Evolutionary conservation across 2,113 vertebrate species (phyloP).

Genomic region (Suncus etruscus): DNA sequence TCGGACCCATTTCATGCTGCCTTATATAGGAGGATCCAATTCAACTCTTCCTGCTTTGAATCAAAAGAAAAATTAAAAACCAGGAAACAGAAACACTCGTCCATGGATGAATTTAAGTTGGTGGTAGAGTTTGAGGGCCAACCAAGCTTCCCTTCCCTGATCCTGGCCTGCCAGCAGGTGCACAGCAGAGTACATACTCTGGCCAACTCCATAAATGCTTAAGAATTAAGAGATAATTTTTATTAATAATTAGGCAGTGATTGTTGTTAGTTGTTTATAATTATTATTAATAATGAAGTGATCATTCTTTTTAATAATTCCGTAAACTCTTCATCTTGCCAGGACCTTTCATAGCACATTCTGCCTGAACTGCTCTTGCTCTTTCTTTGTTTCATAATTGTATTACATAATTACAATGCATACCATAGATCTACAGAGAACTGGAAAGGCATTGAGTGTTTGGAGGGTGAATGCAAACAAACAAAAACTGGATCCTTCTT

Average conservation of each 20-base stretch:
- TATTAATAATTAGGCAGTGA: too few species aligned
- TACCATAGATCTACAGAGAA: neutral
- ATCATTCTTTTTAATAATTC: too few species aligned
- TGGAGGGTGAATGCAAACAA: constrained; percentile 14
- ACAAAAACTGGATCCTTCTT: neutral
- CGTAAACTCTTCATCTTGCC: neutral
- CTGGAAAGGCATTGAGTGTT: neutral
- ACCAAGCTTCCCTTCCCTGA: neutral
- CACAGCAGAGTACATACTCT: neutral
- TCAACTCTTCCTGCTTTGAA: neutral
- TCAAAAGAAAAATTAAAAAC: constrained; percentile 1
- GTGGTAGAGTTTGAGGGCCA: neutral
- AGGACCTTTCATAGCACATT: neutral
- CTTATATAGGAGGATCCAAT: neutral
- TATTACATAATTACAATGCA: neutral
- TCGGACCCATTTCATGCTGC: neutral
- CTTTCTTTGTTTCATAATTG: neutral
- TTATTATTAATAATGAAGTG: too few species aligned
- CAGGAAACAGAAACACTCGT: neutral
- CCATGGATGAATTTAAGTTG: neutral
- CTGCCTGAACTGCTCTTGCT: neutral
- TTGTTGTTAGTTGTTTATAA: too few species aligned
- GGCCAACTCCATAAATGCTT: neutral
- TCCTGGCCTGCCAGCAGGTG: neutral
- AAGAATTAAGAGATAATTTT: too few species aligned